Evolutionary conservation across 2,888 invertebrate genomes (phyloP).

Genomic region (Leucoptera coffeella): DNA sequence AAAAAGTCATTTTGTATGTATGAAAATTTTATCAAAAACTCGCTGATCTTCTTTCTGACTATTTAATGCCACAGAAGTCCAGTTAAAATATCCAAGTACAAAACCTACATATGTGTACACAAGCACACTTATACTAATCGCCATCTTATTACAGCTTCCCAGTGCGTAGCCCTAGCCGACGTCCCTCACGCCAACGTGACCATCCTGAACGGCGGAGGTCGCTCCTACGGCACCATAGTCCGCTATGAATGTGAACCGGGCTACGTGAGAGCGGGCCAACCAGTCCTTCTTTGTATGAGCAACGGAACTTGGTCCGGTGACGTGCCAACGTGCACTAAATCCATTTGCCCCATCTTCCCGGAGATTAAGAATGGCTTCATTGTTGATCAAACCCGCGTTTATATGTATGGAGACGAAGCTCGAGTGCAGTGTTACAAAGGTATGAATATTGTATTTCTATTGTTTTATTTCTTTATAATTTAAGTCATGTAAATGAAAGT

Average conservation of each 20-base stretch:
- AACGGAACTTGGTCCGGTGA: conserved; percentile 93
- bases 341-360: conserved; percentile 67
- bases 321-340: conserved; percentile 80
- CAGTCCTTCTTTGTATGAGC: conserved; percentile 89
- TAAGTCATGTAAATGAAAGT: too few relatives aligned
- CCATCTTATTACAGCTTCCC: conserved; percentile 64
- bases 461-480: too few relatives aligned
- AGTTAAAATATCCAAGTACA: too few relatives aligned
- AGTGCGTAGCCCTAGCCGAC: conserved; percentile 81
- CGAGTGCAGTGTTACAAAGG: conserved; percentile 82
- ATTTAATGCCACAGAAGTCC: too few relatives aligned
- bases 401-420: conserved; percentile 85
- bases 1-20: too few relatives aligned
- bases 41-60: too few relatives aligned
- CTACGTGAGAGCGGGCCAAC: conserved; percentile 80
- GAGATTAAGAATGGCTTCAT: conserved; percentile 83
- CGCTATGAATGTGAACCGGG: conserved; percentile 90
- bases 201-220: conserved; percentile 81
- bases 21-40: too few relatives aligned
- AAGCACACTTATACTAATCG: too few relatives aligned
- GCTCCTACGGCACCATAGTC: conserved; percentile 90
- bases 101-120: too few relatives aligned
- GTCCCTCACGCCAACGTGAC: conserved; percentile 83
- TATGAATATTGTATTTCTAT: conserved; percentile 11
- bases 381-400: conserved; percentile 68